Evolutionary conservation across 1,140 invertebrate species (phyloP), one percentile per base, ranked within the genome.

Genomic region (Heterodera carotae): DNA sequence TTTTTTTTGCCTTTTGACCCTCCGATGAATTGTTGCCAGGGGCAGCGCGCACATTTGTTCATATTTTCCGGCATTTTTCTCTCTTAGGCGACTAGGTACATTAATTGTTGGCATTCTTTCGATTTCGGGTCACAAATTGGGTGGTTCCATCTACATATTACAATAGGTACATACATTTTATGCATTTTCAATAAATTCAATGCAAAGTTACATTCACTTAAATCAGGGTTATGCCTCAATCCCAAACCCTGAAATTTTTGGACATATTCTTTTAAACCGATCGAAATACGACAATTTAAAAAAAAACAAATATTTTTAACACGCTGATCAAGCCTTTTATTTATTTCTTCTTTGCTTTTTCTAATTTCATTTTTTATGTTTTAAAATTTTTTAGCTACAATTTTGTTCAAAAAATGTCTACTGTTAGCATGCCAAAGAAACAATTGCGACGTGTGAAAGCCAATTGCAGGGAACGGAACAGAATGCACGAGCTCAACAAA

Each of bases 401-500:
- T 29, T 29, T 34, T 18, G 62, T 6, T 2, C 5, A 18, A 12
- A 18, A 53, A 53, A 53, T 53, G 18, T 31, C 25, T 1, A 25
- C 69, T 27, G 29, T 7, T 5, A 18, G 36, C 18, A 3, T 60
- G n/a, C 33, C 34, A 25, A 76, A 76, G 27, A 79, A 79, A 39
- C 34, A 76, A 5, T n/a, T 18, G 79, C 91, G 96, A 66, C 91
- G 96, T 67, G 92, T 94, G 87, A 97, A 97, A 87, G 96, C 96
- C 0, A 98, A 98, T 88, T 94, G 97, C 87, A 91, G 96, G 67
- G 96, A 98, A 88, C 90, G 96, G 18, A 95, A 95, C 87, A 91
- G 96, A 74, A 98, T 98, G 96, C 96, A 98, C 88, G 94, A 93
- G 87, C 89, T 98, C 48, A 98, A 98, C 88, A 92, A 95, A 88